Conservation (phyloP, 2,888 invertebrate genomes). For the Globia sparganii region DNA sequence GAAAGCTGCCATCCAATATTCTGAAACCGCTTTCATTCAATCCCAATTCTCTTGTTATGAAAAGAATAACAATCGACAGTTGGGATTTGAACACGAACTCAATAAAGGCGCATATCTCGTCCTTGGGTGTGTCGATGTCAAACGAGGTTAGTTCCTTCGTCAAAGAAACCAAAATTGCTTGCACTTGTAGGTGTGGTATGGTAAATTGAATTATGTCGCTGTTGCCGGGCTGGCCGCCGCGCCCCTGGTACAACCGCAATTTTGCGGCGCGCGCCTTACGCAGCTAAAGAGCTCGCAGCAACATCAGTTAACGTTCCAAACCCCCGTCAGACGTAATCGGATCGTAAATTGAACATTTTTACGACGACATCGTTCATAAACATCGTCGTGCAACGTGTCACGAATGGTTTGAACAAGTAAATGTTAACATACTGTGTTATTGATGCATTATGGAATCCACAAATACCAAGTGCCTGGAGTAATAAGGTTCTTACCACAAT, state of each 20-base stretch:
- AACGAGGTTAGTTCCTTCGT: slow-evolving; percentile 60
- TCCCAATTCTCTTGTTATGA: slow-evolving; percentile 56
- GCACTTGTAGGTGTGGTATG: slow-evolving; percentile 67
- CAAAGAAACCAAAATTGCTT: slow-evolving; percentile 68
- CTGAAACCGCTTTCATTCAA: slow-evolving; percentile 57
- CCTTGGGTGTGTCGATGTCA: slow-evolving; percentile 32
- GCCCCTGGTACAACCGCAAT: slow-evolving; percentile 61
- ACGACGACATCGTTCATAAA: slow-evolving; percentile 59
- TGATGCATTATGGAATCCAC: slow-evolving; percentile 25
- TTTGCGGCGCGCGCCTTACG: slow-evolving; percentile 64
- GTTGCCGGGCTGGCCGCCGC: slow-evolving; percentile 33
- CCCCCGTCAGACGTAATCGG: slow-evolving; percentile 65
- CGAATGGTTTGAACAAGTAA: slow-evolving; percentile 52
- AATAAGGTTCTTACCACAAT: background rate
- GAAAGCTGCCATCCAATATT: slow-evolving; percentile 54
- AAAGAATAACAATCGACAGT: slow-evolving; percentile 61
- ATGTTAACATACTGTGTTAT: slow-evolving; percentile 35
- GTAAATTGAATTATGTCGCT: slow-evolving; percentile 70
- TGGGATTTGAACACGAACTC: slow-evolving; percentile 45
- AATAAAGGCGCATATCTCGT: slow-evolving; percentile 51
- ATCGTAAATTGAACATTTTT: slow-evolving; percentile 70
- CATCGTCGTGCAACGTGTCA: slow-evolving; percentile 51
- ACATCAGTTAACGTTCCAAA: slow-evolving; percentile 67
- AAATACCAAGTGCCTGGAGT: background rate
- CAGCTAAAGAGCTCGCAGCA: slow-evolving; percentile 64